Evolutionary conservation across 1,140 invertebrate genomes (phyloP).

Genomic region (Phenacoccus solenopsis): DNA sequence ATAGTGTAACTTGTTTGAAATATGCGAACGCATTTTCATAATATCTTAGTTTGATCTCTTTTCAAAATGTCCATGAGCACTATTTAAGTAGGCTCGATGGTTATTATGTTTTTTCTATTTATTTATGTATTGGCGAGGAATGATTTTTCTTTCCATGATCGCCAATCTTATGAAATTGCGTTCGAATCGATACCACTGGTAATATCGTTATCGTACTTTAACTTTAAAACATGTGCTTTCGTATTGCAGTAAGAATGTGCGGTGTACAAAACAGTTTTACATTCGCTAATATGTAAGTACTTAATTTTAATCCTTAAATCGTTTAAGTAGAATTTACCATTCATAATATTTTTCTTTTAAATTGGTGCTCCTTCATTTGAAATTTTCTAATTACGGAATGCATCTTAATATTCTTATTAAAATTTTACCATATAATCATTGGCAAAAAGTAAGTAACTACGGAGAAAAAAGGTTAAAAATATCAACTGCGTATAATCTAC

Average conservation of each 20-base stretch:
- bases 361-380: not conserved
- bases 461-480: not conserved
- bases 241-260: conserved; percentile 1
- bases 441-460: not conserved
- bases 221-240: not conserved
- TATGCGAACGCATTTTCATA: not conserved
- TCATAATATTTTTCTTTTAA: no score
- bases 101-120: not conserved
- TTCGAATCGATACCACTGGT: not conserved
- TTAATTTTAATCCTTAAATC: not conserved
- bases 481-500: no score
- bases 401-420: not conserved
- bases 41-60: not conserved
- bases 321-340: not conserved
- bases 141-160: not conserved
- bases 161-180: not conserved
- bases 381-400: not conserved
- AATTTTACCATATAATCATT: not conserved
- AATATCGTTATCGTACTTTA: not conserved
- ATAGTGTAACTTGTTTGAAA: not conserved
- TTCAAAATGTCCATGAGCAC: not conserved
- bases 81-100: not conserved
- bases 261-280: conserved; percentile 1
- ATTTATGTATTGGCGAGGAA: not conserved
- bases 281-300: not conserved